Base-by-base conservation (phyloP, 2,113 vertebrate species). In the Lepus timidus region DNA sequence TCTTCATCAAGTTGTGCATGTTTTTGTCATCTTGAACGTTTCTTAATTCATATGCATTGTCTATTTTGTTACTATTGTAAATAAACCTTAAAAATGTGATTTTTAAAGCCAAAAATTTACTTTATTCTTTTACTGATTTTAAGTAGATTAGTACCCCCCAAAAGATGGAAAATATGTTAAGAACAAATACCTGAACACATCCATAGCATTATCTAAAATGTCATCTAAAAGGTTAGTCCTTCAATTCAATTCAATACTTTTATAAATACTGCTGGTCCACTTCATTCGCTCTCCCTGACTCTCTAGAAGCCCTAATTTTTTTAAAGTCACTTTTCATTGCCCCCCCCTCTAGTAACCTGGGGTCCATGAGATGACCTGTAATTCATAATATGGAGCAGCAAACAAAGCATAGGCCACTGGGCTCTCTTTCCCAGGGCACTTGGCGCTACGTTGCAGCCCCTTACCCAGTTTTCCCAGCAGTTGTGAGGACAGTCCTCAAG, bases 161-260 rank as follows among this genome's bases (percentile, higher is more conserved):
- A 96, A 97, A 96, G 94, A 96, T 96, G 80, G 92, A 95, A 97
- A 97, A 96, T 97, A 97, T 87, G 94, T 96, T 96, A 97, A 97
- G 94, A 97, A 97, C 96, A 97, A 97, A 97, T 96, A 97, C 85
- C 94, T 96, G 93, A 89, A 87, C 94, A 94, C 85, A 96, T 96
- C 94, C 97, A 97, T 95, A 97, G 97, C 95, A 97, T 97, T 97
- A 97, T 85, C 93, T 94, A 97, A 97, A 97, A 97, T 97, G 97
- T 97, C 97, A 97, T 97, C 87, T 90, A 58, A 97, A 97, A 97
- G 96, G 97, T 97, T 96, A 97, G 94, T 90, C 55, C 76, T 97
- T 95, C 97, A 96, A 97, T 97, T 97, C 94, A 97, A 97, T 96
- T 96, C 89, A 96, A 55, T 92, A 94, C 96, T 81, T 91, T 96